These are phyloP conservation scores for Platichthys stellatus DNA, from an alignment of 2,113 vertebrate species.

Conservation along the genomic window DNA sequence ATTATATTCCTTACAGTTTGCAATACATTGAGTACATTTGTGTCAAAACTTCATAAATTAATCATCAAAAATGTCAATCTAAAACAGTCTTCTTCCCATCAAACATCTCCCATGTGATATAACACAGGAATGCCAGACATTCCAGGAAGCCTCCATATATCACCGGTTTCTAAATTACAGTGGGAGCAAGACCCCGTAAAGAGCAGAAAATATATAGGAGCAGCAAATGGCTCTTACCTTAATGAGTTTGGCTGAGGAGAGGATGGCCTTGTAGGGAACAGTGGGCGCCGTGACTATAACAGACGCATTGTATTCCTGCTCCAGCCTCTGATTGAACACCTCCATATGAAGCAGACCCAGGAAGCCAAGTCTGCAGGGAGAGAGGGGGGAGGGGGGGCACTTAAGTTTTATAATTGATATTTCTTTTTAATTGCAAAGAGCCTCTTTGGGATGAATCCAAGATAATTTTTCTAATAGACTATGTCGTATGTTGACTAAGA, in stretches of 20 bases:
- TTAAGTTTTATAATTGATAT: slow-evolving; percentile 25
- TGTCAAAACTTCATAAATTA: neutral
- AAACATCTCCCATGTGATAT: neutral
- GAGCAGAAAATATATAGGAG: slow-evolving; percentile 8
- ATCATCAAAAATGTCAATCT: no score
- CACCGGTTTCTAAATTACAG: slow-evolving; percentile 4
- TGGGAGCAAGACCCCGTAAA: neutral
- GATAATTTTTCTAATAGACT: neutral
- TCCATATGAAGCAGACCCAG: slow-evolving; percentile 98
- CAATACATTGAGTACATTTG: neutral
- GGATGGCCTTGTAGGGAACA: slow-evolving; percentile 93
- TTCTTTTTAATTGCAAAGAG: slow-evolving; percentile 46
- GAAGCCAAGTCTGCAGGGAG: slow-evolving; percentile 89
- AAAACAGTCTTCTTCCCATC: neutral
- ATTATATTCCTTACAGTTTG: neutral
- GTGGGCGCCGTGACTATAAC: slow-evolving; percentile 95
- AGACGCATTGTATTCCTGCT: slow-evolving; percentile 95
- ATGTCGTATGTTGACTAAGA: neutral
- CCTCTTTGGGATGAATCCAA: slow-evolving; percentile 34
- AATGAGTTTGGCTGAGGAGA: slow-evolving; percentile 92
- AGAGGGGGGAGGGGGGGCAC: slow-evolving; percentile 13
- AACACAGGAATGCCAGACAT: slow-evolving; percentile 1
- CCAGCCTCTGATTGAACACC: slow-evolving; percentile 97
- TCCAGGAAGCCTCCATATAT: slow-evolving; percentile 23
- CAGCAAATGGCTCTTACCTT: slow-evolving; percentile 84